These are phyloP conservation scores for Chalcosyrphus nemorum DNA, from an alignment of 2,888 invertebrate genomes.

Conservation along the genomic window DNA sequence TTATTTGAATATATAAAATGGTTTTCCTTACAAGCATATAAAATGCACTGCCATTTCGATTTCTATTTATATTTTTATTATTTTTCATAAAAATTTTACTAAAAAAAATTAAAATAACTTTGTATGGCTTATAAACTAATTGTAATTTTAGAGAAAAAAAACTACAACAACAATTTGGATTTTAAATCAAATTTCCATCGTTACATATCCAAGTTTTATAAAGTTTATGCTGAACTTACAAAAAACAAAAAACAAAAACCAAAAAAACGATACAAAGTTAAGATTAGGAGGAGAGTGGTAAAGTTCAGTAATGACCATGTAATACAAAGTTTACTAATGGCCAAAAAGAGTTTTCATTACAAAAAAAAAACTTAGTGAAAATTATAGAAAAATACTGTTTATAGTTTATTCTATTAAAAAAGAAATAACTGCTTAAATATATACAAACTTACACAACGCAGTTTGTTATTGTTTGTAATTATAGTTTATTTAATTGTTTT, in stretches of 20 bases:
- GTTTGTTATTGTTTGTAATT: not conserved
- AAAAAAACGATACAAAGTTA: too few species aligned
- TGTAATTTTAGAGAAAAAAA: not conserved
- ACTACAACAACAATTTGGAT: not conserved
- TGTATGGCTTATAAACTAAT: not conserved
- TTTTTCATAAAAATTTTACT: not conserved
- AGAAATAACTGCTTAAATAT: constrained; percentile 29
- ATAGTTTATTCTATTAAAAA: not conserved
- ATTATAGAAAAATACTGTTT: constrained; percentile 7
- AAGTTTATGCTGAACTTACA: constrained; percentile 3
- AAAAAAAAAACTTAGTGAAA: constrained; percentile 9
- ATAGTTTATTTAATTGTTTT: not conserved
- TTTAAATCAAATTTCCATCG: not conserved
- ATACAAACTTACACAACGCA: constrained; percentile 18
- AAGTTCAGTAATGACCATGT: too few species aligned
- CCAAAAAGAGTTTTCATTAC: constrained; percentile 19
- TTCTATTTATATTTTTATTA: not conserved
- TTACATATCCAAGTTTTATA: constrained; percentile 53
- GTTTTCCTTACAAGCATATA: not conserved
- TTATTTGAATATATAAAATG: not conserved
- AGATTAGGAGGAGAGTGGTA: too few species aligned
- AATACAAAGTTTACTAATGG: not conserved
- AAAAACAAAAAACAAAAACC: too few species aligned
- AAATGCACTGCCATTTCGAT: constrained; percentile 4
- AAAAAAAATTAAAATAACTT: not conserved